Percentiles rank a stretch among this genome's conserved stretches.
Evolutionary conservation across 1,140 invertebrate genomes (phyloP).

Genomic region (Platorchestia sp.): DNA sequence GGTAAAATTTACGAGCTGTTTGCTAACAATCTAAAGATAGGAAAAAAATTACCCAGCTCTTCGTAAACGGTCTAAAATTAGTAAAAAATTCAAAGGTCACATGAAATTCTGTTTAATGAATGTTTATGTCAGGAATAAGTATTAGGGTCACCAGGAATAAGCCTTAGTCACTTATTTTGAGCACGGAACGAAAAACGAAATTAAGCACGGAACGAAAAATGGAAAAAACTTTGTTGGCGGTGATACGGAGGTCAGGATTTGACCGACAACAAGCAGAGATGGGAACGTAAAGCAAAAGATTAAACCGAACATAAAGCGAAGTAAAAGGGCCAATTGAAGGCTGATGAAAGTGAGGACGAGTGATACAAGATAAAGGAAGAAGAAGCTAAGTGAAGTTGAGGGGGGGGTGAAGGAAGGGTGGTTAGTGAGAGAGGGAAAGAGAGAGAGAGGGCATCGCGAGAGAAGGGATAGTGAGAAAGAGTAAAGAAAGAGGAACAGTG

Average conservation of each 20-base stretch:
- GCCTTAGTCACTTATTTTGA: no score
- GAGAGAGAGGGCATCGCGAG: not conserved
- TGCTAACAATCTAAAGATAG: no score
- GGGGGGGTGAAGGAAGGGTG: no score
- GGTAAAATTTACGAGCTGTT: not conserved
- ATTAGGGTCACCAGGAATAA: not conserved
- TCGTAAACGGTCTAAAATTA: no score
- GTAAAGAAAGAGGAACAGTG: not conserved
- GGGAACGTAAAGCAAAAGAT: no score
- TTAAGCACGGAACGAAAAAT: not conserved
- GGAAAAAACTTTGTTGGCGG: no score
- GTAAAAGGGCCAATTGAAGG: not conserved
- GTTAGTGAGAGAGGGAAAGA: not conserved
- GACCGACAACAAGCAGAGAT: not conserved
- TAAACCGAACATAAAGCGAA: not conserved
- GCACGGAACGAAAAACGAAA: not conserved
- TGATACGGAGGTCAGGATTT: not conserved
- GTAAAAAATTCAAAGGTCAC: no score
- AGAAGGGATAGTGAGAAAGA: not conserved
- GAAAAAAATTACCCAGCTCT: no score
- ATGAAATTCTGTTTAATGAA: no score
- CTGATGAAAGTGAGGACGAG: not conserved
- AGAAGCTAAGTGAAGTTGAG: not conserved
- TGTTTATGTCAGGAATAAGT: not conserved
- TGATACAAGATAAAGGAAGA: not conserved